Percentiles rank a stretch among this genome's conserved stretches.
These are phyloP conservation scores for Deroptyus accipitrinus DNA, from an alignment of 2,113 vertebrate genomes.

Conservation along the genomic window DNA sequence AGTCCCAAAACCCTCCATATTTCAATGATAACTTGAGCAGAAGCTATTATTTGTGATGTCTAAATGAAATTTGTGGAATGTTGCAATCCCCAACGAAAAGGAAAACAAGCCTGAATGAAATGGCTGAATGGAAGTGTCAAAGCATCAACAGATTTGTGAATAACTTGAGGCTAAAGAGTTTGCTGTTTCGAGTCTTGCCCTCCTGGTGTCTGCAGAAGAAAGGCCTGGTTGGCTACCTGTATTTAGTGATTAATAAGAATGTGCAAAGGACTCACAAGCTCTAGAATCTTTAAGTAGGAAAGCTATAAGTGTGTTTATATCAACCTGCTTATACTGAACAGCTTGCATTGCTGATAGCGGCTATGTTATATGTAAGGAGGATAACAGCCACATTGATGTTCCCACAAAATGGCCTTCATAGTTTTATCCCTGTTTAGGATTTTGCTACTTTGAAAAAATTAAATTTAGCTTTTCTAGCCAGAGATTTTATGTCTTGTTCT, in stretches of 20 bases:
- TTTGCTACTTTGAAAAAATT: not conserved
- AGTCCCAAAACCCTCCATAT: not conserved
- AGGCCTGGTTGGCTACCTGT: fast-evolving
- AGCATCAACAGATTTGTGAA: not conserved
- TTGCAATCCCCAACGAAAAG: not conserved
- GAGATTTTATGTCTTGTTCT: not conserved
- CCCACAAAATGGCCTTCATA: not conserved
- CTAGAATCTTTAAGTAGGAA: not conserved
- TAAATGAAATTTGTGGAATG: not conserved
- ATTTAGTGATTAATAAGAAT: not conserved
- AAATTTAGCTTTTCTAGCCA: not conserved
- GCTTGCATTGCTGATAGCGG: not conserved
- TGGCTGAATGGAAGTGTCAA: not conserved
- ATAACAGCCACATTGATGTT: not conserved
- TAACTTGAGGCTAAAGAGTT: not conserved
- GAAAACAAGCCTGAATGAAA: not conserved
- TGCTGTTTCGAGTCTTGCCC: fast-evolving
- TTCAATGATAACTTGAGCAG: not conserved
- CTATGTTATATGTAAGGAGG: not conserved
- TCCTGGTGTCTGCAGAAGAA: not conserved
- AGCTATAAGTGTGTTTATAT: not conserved
- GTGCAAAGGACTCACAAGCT: not conserved
- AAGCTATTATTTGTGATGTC: not conserved
- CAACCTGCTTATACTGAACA: not conserved
- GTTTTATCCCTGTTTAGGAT: not conserved